These are phyloP conservation scores for Apamea monoglypha DNA, from an alignment of 2,888 invertebrate genomes.

Conservation along the genomic window DNA sequence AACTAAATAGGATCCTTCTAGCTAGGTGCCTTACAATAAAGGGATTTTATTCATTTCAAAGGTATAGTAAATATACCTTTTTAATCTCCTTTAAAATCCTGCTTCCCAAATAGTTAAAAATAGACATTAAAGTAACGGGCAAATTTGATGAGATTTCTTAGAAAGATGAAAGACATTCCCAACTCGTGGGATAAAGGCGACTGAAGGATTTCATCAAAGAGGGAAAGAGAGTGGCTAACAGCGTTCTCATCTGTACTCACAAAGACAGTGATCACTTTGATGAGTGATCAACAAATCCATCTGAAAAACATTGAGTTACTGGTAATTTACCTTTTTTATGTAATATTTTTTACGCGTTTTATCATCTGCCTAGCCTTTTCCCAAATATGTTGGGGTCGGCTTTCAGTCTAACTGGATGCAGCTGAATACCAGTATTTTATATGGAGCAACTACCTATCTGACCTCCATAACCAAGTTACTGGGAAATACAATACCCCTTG, in stretches of 20 bases:
- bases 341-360: background rate
- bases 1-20: too few species aligned
- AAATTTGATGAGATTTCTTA: constrained; percentile 14
- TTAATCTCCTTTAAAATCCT: background rate
- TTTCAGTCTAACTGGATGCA: background rate
- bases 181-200: constrained; percentile 5
- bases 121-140: constrained; percentile 3
- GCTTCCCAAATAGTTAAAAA: constrained; percentile 4
- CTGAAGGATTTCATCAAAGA: constrained; percentile 14
- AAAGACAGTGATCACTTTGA: background rate
- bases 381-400: background rate
- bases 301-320: background rate
- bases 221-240: background rate
- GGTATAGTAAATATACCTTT: too few species aligned
- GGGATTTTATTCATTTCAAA: background rate
- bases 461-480: background rate
- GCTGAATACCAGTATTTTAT: background rate
- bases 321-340: background rate
- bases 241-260: background rate
- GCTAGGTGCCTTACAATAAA: background rate
- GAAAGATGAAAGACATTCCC: constrained; percentile 13
- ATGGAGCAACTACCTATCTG: background rate
- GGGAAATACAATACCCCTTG: background rate
- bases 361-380: background rate
- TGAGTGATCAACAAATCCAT: background rate